Evolutionary conservation across 64 coral and sea anemone species (phyloP), one percentile per base, ranked within the genome.

Genomic region (Montipora cactus): DNA sequence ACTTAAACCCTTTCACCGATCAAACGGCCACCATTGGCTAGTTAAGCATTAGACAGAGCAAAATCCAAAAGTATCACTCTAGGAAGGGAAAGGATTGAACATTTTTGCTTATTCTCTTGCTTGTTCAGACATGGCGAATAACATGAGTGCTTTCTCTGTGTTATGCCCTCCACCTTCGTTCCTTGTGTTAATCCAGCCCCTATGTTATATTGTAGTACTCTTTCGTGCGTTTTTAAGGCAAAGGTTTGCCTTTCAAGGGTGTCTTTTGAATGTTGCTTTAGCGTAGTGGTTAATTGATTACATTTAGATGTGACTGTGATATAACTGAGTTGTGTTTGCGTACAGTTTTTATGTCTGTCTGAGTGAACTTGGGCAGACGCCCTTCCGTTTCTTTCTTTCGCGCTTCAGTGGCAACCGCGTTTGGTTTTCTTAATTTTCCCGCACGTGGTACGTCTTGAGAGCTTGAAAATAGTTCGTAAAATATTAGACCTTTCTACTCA

Each of bases 361-460:
- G 82, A 86, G 82, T 86, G 82, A 86, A 86, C 82, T 86, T 70
- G 82, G 82, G 82, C 82, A 86, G 82, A 62, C 82, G 82, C 82
- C 18, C 19, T 61, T 69, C 7, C 18, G 47, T 3, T 71, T 12
- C 62, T 58, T 66, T 62, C 62, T 69, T 28, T 61, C 64, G 82
- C 82, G 62, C 62, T 86, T 71, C 9, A 12, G 61, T 64, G 5
- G 16, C 18, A 50, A 6, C 25, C 47, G 47, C 16, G 4, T 18
- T 78, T 78, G 10, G 5, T 49, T 78, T 48, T 78, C 19, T 71
- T 71, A 5, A 5, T 20, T 71, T 71, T 23, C 37, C 37, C 37
- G 37, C 37, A 37, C 37, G 37, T 37, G 37, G 4, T 71, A 19
- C 20, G 68, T 22, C 18, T 49, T n/a, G 19, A 48, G 4, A 71